Conservation (phyloP, 2,113 vertebrate genomes). For the Numida meleagris region DNA sequence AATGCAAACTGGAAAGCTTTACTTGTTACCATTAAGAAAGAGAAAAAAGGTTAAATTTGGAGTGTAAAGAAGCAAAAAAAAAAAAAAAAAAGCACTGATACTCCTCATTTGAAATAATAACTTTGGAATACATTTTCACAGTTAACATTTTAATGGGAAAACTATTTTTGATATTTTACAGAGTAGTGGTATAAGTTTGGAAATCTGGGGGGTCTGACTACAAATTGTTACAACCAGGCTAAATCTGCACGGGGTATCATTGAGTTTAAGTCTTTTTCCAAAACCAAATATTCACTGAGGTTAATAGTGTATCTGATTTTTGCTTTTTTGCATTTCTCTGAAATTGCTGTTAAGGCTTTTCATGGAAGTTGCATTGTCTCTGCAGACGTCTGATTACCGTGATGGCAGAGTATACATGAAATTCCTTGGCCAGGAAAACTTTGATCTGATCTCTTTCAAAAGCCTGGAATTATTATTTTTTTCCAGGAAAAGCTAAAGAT, state of each 20-base stretch:
- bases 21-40: not conserved
- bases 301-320: not conserved
- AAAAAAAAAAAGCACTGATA: not conserved
- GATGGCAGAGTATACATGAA: not conserved
- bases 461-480: not conserved
- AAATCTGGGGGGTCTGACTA: not conserved
- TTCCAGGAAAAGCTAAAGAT: not conserved
- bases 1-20: not conserved
- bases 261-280: not conserved
- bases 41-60: not conserved
- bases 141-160: not conserved
- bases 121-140: not conserved
- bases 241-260: not conserved
- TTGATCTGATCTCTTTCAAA: not conserved
- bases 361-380: not conserved
- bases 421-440: not conserved
- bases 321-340: not conserved
- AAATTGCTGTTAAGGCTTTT: fast-evolving
- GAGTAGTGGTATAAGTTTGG: not conserved
- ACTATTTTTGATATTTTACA: fast-evolving
- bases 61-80: not conserved
- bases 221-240: not conserved
- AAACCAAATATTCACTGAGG: not conserved
- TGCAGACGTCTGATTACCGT: not conserved
- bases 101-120: not conserved